These are phyloP conservation scores for Neotoxoptera formosana DNA, from an alignment of 1,140 invertebrate species.

Conservation along the genomic window DNA sequence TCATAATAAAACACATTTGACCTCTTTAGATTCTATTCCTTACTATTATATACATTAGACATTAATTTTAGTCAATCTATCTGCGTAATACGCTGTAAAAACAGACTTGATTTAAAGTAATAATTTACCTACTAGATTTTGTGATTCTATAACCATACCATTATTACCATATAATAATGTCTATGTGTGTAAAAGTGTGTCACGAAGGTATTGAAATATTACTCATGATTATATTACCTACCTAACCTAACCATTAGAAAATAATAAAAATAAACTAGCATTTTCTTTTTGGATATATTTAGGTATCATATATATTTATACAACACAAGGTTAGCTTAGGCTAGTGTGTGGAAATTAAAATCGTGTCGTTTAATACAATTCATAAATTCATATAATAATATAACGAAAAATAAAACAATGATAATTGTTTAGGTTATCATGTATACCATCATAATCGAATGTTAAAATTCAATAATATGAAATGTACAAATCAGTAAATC, in stretches of 20 bases:
- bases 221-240: neutral
- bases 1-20: neutral
- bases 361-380: neutral
- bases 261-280: constrained; percentile 9
- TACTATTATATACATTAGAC: neutral
- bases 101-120: neutral
- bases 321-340: neutral
- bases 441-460: neutral
- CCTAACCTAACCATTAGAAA: neutral
- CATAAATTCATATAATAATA: neutral
- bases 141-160: neutral
- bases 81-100: neutral
- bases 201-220: neutral
- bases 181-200: neutral
- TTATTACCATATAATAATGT: neutral
- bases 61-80: neutral
- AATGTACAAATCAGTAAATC: neutral
- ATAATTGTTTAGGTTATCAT: neutral
- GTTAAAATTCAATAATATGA: neutral
- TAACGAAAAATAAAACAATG: neutral
- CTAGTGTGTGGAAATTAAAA: neutral
- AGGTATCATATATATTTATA: neutral
- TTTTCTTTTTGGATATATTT: neutral
- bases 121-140: neutral
- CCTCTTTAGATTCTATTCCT: neutral